Evolutionary conservation across 2,888 invertebrate species (phyloP), one percentile per base, ranked within the genome.

Genomic region (Cabera pusaria): DNA sequence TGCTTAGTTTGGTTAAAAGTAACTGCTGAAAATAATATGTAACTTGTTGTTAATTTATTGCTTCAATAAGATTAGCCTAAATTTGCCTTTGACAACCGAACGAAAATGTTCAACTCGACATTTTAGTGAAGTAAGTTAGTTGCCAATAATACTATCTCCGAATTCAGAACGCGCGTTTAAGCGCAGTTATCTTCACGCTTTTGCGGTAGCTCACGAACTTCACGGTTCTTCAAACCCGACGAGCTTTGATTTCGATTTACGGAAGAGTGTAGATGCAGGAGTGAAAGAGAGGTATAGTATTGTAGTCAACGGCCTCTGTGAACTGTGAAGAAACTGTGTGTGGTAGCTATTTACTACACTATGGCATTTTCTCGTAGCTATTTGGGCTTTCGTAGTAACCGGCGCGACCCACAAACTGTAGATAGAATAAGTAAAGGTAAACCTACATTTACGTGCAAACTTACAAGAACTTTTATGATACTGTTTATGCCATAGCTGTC

Each of bases 161-260:
- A 43, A 42, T 72, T 79, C 64, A 3, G 83, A 86, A 84, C 87
- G 76, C 57, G 52, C 60, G 4, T 23, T 35, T 21, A 67, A 59
- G 56, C 62, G 67, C 56, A 32, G 39, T 66, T 65, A 36, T 66
- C 83, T 87, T 88, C 85, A 77, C 58, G 43, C 45, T 40, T 25
- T 47, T 69, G 33, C 43, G 53, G 44, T 48, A 62, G 39, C 60
- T 63, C 51, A 45, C 62, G 55, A 85, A 77, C 82, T 85, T 88
- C 87, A 82, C 56, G 33, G 44, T 64, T 65, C 64, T 84, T 64
- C 71, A 77, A 77, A 80, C 78, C 74, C 83, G 79, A 83, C 79
- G 87, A 87, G 88, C 86, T 86, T 88, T 86, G 87, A 88, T 87
- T 88, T 88, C 88, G 87, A 88, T 88, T 88, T 82, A 87, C 70